Base-by-base conservation (phyloP, 37 sponge, comb jelly and placozoan species). In the Cladorhizidae sp. region DNA sequence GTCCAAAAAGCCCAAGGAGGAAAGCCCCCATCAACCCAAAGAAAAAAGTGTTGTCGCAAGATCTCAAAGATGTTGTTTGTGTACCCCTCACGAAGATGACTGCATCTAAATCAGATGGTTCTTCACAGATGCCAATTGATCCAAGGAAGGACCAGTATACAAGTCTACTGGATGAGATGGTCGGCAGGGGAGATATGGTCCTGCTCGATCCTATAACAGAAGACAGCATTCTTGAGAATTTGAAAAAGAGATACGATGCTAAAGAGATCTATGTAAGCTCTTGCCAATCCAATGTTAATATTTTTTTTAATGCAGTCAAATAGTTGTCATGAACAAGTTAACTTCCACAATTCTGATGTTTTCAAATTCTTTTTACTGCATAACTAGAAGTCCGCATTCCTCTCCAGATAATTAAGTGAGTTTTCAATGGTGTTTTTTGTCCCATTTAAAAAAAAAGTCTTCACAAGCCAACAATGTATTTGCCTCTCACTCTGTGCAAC, bases 101-200 rank as follows among this genome's bases (percentile, higher is more conserved):
- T 68, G 35, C 40, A 7, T 21, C 37, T 21, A 54, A 28, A 21
- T 36, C 26, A 5, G 73, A 73, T 3, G 45, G 45, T 37, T 64
- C 64, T 23, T 23, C 63, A 50, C 15, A 31, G n/a, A 57, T 45
- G 8, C 17, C 21, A 7, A 49, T 77, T n/a, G 63, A 50, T 40
- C 77, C 77, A 11, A 28, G 77, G 8, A 61, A 63, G 37, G 77
- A 77, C 50, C 77, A 77, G 64, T 84, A 75, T 70, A 42, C 84
- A 0, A 74, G 80, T 73, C 72, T 92, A 18, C 92, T 94, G 26
- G 95, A 95, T 29, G 90, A 81, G 72, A 89, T 79, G 40, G 87
- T 80, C 11, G 95, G 95, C 20, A 78, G 92, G n/a, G 87, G 84
- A 37, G 95, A 95, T 72, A 86, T 90, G 86, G 93, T 95, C 25